These are phyloP conservation scores for Gila robusta DNA, from an alignment of 2,797 vertebrate species.

Conservation along the genomic window DNA sequence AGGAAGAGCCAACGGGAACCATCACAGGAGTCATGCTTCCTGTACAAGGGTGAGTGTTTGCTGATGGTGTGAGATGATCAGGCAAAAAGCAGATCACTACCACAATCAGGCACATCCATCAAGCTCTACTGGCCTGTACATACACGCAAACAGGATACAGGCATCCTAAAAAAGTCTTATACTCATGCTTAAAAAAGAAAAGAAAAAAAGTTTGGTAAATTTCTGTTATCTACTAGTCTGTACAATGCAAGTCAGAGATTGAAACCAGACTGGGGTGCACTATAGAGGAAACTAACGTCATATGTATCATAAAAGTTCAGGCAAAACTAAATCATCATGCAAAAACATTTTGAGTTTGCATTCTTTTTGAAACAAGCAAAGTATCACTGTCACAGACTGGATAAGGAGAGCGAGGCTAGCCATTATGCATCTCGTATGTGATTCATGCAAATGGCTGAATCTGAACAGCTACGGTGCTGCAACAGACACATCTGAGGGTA, in stretches of 20 bases:
- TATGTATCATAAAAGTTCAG: background rate
- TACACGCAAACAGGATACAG: slow-evolving; percentile 41
- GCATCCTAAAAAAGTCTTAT: slow-evolving; percentile 69
- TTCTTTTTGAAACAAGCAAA: slow-evolving; percentile 35
- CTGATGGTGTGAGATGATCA: slow-evolving; percentile 56
- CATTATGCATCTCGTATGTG: slow-evolving; percentile 49
- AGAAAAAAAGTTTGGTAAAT: slow-evolving; percentile 47
- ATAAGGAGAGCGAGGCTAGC: slow-evolving; percentile 22
- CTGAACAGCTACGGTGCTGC: background rate
- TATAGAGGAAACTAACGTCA: slow-evolving; percentile 41
- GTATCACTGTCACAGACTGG: slow-evolving; percentile 39
- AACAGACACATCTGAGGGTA: slow-evolving; percentile 23
- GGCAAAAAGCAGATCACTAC: slow-evolving; percentile 53
- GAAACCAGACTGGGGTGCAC: slow-evolving; percentile 58
- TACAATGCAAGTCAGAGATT: slow-evolving; percentile 60
- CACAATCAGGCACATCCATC: slow-evolving; percentile 49
- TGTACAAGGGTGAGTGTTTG: slow-evolving; percentile 24
- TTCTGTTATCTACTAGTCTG: slow-evolving; percentile 67
- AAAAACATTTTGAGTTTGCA: slow-evolving; percentile 39
- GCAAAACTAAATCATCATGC: slow-evolving; percentile 37
- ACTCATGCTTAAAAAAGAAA: slow-evolving; percentile 72
- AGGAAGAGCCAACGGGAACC: slow-evolving; percentile 13
- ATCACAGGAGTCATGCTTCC: slow-evolving; percentile 40
- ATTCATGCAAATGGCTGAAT: slow-evolving; percentile 55
- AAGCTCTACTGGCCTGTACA: slow-evolving; percentile 48